phyloP scores from a whole-genome alignment of 2,113 vertebrate genomes.

The Hippocampus zosterae region DNA sequence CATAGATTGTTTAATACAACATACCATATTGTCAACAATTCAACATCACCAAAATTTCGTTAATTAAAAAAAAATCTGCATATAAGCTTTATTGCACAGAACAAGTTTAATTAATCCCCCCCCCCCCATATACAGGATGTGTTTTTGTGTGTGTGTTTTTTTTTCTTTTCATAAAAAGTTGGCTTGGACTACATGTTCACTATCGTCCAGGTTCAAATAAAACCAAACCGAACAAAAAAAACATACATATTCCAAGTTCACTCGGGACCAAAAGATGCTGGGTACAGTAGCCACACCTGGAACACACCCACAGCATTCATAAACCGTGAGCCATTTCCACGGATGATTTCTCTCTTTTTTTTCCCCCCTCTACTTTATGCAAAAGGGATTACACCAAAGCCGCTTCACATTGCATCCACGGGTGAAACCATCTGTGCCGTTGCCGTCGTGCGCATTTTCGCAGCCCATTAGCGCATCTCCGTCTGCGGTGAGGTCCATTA shows the following conservation, averaged over 20 bases:
- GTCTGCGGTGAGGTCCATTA: slow-evolving; percentile 62
- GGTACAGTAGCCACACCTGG: slow-evolving; percentile 69
- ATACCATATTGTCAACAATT: slow-evolving; percentile 80
- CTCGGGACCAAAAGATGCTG: slow-evolving; percentile 49
- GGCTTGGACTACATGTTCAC: slow-evolving; percentile 71
- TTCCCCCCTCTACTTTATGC: slow-evolving; percentile 54
- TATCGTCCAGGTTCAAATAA: slow-evolving; percentile 66
- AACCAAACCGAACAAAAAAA: slow-evolving; percentile 33
- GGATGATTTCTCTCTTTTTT: slow-evolving; percentile 5
- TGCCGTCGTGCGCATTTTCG: slow-evolving; percentile 53
- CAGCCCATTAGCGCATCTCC: slow-evolving; percentile 50
- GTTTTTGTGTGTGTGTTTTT: slow-evolving; percentile 54
- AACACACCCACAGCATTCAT: slow-evolving; percentile 69
- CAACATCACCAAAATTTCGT: slow-evolving; percentile 78
- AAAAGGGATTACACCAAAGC: slow-evolving; percentile 70
- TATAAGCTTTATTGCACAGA: slow-evolving; percentile 82
- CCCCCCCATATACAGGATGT: slow-evolving; percentile 72
- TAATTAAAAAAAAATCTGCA: slow-evolving; percentile 75
- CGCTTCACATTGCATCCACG: slow-evolving; percentile 59
- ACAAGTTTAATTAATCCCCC: slow-evolving; percentile 73
- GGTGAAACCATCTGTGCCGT: slow-evolving; percentile 67
- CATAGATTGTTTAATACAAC: slow-evolving; percentile 81
- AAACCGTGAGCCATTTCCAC: slow-evolving; percentile 55
- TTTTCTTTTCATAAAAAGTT: slow-evolving; percentile 71
- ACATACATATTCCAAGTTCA: slow-evolving; percentile 41